phyloP scores from a whole-genome alignment of 2,797 vertebrate species.

The Mus spretus region DNA sequence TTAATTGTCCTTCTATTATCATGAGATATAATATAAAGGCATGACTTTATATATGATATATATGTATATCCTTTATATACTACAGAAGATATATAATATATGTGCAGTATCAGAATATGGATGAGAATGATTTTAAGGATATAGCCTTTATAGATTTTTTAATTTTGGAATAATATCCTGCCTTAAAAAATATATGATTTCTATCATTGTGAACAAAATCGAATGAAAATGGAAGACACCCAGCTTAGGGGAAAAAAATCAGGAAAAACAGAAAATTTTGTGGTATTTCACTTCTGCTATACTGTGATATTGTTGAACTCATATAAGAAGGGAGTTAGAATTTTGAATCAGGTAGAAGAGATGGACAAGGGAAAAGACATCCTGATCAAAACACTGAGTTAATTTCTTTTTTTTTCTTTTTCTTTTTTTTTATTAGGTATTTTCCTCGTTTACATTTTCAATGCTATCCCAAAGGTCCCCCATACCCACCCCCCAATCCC shows the following conservation, averaged over 20 bases:
- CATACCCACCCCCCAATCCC: too few relatives aligned
- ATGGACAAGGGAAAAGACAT: neutral
- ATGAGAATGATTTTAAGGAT: neutral
- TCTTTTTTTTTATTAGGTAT: too few relatives aligned
- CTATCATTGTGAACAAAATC: neutral
- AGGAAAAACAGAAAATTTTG: neutral
- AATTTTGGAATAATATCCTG: neutral
- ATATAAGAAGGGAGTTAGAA: neutral
- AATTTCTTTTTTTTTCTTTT: neutral
- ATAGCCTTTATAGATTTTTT: neutral
- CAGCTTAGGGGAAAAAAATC: neutral
- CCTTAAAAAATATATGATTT: neutral
- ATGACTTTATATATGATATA: neutral
- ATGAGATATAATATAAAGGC: neutral
- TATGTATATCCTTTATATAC: neutral
- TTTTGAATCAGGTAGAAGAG: neutral
- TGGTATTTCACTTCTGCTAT: neutral
- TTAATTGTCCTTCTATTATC: neutral
- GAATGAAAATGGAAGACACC: neutral
- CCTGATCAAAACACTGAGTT: neutral
- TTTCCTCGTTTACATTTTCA: too few relatives aligned
- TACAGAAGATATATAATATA: neutral
- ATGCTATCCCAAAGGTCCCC: too few relatives aligned
- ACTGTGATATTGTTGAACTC: neutral
- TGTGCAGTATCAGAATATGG: too few relatives aligned